Evolutionary conservation across 2,113 vertebrate species (phyloP), one percentile per base, ranked within the genome.

Genomic region (Rhombomys opimus): DNA sequence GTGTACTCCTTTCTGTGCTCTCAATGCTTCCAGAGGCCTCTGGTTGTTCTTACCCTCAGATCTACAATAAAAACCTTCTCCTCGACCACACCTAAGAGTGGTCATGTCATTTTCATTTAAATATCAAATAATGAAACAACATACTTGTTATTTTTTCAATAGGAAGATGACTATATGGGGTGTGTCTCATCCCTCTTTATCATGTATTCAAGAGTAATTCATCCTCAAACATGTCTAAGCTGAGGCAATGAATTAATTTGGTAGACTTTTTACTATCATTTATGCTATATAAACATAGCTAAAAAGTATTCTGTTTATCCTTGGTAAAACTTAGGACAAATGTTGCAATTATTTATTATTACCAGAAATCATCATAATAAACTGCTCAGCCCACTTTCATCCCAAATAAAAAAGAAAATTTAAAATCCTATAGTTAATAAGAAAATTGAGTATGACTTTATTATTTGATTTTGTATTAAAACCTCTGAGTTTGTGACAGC

Each of bases 81-180:
- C 32, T 54, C 50, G 59, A n/a, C 54, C 35, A n/a, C 13, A 81
- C 54, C 32, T 38, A 81, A 32, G 35, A 81, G 54, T 59, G 57
- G 35, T 20, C 35, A 59, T 59, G 78, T 59, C 35, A 59, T 81
- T n/a, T 59, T 59, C 11, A 59, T 38, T n/a, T 54, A 59, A 38
- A 59, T n/a, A 63, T 76, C 27, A 50, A 77, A 76, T 76, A 78
- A 92, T 9, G 65, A 92, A 92, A 63, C 72, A 89, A 78, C 8
- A 90, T 59, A 90, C 63, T 50, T 91, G 90, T 91, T 46, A 85
- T 94, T 93, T 18, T 78, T 95, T 95, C 54, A 78, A 91, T 65
- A 77, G 20, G 35, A 94, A 11, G 27, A 6, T 88, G 13, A 7
- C 65, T 52, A 84, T 94, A 50, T 38, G 38, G 25, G 30, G 32